Evolutionary conservation across 1,140 invertebrate species (phyloP).

Genomic region (Drosophila nasuta): DNA sequence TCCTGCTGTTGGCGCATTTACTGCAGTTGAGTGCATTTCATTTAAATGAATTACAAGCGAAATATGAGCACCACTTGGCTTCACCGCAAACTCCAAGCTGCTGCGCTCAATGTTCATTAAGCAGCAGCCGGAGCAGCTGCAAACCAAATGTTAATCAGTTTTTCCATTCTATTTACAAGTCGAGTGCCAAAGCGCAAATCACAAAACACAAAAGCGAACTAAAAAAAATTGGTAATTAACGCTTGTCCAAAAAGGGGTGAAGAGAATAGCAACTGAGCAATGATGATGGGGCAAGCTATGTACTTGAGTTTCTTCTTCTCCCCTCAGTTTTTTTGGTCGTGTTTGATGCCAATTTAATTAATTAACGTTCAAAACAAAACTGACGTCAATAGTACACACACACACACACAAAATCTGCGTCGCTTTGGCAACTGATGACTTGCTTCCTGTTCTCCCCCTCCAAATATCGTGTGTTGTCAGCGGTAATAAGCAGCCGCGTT

Average conservation of each 20-base stretch:
- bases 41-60: slow-evolving; percentile 81
- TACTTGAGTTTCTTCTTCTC: neutral
- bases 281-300: neutral
- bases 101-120: slow-evolving; percentile 54
- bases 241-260: slow-evolving; percentile 15
- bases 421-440: slow-evolving; percentile 32
- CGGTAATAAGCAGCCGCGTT: slow-evolving; percentile 37
- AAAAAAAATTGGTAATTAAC: slow-evolving; percentile 65
- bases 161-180: slow-evolving; percentile 51
- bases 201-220: slow-evolving; percentile 65
- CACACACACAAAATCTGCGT: slow-evolving; percentile 28
- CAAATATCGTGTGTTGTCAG: neutral
- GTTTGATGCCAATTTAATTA: slow-evolving; percentile 74
- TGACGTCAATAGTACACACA: slow-evolving; percentile 63
- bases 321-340: neutral
- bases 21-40: slow-evolving; percentile 78
- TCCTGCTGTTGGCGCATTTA: slow-evolving; percentile 54
- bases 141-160: slow-evolving; percentile 72
- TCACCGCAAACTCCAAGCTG: slow-evolving; percentile 10
- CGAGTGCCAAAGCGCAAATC: slow-evolving; percentile 59
- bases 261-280: neutral
- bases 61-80: slow-evolving; percentile 61
- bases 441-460: neutral
- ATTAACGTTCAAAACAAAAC: slow-evolving; percentile 78
- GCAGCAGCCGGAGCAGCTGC: slow-evolving; percentile 16